A percentile compares a stretch with the other conserved stretches of the same genome.
phyloP scores from a whole-genome alignment of 2,113 vertebrate genomes.

The Mesoclemmys tuberculata region DNA sequence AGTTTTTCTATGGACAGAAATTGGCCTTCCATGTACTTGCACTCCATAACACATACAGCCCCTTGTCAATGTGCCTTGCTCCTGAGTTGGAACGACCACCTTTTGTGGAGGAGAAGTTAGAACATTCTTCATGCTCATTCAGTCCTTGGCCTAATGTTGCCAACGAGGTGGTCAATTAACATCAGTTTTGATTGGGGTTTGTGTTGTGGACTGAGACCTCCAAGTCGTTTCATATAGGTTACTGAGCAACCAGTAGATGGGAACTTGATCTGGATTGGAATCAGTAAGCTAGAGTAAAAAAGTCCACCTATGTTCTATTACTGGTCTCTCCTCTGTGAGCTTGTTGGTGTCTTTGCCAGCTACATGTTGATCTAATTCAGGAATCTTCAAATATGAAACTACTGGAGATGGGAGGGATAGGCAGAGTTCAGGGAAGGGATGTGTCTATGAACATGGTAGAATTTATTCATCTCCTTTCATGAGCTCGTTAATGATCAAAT shows the following conservation, averaged over 20 bases:
- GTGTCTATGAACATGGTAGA: background rate
- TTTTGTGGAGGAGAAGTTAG: background rate
- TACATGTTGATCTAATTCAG: background rate
- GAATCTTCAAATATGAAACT: background rate
- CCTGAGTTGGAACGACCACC: background rate
- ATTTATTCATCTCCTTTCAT: slow-evolving; percentile 25
- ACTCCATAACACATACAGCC: background rate
- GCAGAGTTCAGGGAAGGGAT: background rate
- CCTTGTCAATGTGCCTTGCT: background rate
- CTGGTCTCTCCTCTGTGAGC: background rate
- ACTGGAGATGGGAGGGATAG: background rate
- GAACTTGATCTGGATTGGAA: background rate
- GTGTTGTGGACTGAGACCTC: background rate
- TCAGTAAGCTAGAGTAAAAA: background rate
- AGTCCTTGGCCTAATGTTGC: background rate
- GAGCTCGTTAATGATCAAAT: slow-evolving; percentile 40
- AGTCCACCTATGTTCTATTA: background rate
- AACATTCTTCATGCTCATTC: background rate
- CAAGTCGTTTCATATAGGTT: background rate
- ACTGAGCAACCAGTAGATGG: background rate
- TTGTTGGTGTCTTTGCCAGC: background rate
- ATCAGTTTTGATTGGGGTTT: background rate
- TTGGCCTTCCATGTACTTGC: background rate
- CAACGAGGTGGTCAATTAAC: background rate
- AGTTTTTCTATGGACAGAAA: background rate